Evolutionary conservation across 2,797 vertebrate genomes (phyloP).

Genomic region (Corythornis leucogaster): DNA sequence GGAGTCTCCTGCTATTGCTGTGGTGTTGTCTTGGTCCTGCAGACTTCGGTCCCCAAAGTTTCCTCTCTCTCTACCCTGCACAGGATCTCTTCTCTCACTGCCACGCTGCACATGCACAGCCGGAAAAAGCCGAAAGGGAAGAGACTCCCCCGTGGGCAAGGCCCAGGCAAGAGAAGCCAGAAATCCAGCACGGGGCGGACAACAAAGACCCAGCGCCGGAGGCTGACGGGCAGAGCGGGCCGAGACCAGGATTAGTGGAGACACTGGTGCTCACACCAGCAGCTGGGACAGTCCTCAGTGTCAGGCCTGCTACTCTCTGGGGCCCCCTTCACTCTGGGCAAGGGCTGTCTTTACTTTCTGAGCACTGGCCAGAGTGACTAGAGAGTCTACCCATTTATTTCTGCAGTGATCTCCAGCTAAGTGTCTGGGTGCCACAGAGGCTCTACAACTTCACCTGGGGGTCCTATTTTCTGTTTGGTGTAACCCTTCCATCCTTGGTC

Average conservation of each 20-base stretch:
- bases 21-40: not conserved
- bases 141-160: slow-evolving; percentile 59
- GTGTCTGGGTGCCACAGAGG: not conserved
- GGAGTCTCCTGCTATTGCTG: not conserved
- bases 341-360: not conserved
- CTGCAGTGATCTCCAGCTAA: not conserved
- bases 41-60: not conserved
- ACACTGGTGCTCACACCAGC: not conserved
- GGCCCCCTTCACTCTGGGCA: not conserved
- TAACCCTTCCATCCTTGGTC: not conserved
- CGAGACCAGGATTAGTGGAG: slow-evolving; percentile 75
- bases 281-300: not conserved
- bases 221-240: slow-evolving; percentile 77
- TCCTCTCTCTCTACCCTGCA: not conserved
- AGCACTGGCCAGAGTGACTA: not conserved
- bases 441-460: not conserved
- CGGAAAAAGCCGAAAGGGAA: slow-evolving; percentile 78
- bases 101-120: slow-evolving; percentile 83
- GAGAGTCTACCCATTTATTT: not conserved
- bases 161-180: slow-evolving; percentile 74
- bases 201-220: slow-evolving; percentile 87
- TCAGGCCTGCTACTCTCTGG: not conserved
- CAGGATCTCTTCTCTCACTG: slow-evolving; percentile 82
- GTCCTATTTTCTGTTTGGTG: accelerated
- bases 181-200: slow-evolving; percentile 75